Conservation (phyloP, 2,888 invertebrate species). For the Eugnorisma glareosa region DNA sequence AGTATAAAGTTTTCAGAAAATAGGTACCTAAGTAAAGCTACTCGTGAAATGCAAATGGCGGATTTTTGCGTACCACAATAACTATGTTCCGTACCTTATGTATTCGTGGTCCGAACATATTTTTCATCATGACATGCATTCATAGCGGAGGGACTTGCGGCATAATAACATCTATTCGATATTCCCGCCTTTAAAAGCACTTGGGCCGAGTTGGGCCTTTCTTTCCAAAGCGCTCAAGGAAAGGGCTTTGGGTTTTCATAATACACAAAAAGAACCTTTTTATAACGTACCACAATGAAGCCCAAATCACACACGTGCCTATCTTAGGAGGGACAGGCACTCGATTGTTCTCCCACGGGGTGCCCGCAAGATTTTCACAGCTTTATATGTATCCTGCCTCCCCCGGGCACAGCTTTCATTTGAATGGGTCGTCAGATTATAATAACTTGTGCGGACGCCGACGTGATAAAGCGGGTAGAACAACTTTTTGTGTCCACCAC, state of each 20-base stretch:
- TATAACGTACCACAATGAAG: slow-evolving; percentile 74
- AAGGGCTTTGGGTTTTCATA: slow-evolving; percentile 72
- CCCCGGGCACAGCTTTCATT: slow-evolving; percentile 74
- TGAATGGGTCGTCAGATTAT: slow-evolving; percentile 78
- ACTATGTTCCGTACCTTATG: background rate
- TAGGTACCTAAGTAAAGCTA: background rate
- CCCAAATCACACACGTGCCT: slow-evolving; percentile 75
- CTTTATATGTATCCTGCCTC: slow-evolving; percentile 72
- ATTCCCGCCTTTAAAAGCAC: slow-evolving; percentile 61
- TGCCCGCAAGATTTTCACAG: slow-evolving; percentile 73
- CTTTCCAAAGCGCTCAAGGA: slow-evolving; percentile 57
- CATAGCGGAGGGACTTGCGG: slow-evolving; percentile 33
- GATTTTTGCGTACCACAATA: background rate
- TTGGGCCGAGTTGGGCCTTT: slow-evolving; percentile 58
- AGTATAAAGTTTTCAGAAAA: background rate
- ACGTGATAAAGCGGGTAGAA: slow-evolving; percentile 65
- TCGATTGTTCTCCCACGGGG: slow-evolving; percentile 74
- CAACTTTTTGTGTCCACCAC: slow-evolving; percentile 58
- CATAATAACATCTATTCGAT: slow-evolving; percentile 58
- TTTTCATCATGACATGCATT: slow-evolving; percentile 38
- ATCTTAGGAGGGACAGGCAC: slow-evolving; percentile 72
- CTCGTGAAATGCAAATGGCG: background rate
- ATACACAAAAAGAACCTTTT: slow-evolving; percentile 71
- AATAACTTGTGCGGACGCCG: slow-evolving; percentile 71
- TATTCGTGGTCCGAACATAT: slow-evolving; percentile 22